phyloP scores from a whole-genome alignment of 2,888 invertebrate species.

The Mimachlamys varia region DNA sequence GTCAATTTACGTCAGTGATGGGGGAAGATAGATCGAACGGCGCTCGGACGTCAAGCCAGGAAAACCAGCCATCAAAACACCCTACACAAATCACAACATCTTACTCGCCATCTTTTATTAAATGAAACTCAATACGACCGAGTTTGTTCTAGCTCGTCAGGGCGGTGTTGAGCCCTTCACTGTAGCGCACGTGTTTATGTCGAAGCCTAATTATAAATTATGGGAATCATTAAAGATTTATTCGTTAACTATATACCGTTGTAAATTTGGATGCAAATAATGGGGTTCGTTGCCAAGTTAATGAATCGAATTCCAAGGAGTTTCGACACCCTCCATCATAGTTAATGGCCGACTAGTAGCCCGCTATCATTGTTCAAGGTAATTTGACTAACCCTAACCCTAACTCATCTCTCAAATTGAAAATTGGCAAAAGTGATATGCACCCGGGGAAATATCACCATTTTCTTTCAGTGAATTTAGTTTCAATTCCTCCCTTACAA shows the following conservation, averaged over 20 bases:
- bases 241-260: constrained; percentile 20
- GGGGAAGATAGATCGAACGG: constrained; percentile 11
- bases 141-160: constrained; percentile 12
- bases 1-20: neutral
- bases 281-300: constrained; percentile 36
- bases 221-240: constrained; percentile 37
- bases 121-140: neutral
- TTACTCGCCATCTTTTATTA: constrained; percentile 6
- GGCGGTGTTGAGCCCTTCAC: constrained; percentile 28
- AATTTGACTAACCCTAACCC: constrained; percentile 31
- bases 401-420: constrained; percentile 12
- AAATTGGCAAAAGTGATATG: neutral
- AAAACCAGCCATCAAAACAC: constrained; percentile 1
- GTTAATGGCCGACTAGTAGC: neutral
- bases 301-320: constrained; percentile 1
- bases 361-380: neutral
- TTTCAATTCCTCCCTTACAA: neutral
- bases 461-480: constrained; percentile 14
- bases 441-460: constrained; percentile 6
- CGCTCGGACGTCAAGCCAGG: neutral
- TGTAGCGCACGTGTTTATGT: constrained; percentile 12
- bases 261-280: constrained; percentile 40
- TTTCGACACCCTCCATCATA: constrained; percentile 8
- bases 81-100: constrained; percentile 28
- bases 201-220: constrained; percentile 37